Conservation (phyloP, 2,797 vertebrate species). For the Chiloscyllium punctatum region DNA sequence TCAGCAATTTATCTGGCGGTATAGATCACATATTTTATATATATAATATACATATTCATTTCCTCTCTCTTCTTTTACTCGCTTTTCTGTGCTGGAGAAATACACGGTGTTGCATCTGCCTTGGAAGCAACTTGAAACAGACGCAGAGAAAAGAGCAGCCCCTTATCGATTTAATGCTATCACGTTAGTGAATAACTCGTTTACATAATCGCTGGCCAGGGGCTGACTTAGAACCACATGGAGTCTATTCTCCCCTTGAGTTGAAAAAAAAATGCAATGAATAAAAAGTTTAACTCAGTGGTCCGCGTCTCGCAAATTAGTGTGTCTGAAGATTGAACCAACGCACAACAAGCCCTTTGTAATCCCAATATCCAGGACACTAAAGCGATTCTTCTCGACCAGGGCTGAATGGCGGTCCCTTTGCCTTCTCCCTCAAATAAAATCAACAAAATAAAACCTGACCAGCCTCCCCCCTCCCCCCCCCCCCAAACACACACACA, state of each 20-base stretch:
- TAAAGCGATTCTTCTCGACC: constrained; percentile 42
- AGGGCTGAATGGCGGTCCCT: constrained; percentile 44
- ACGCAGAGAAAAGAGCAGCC: constrained; percentile 56
- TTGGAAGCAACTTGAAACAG: constrained; percentile 65
- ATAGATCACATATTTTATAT: neutral
- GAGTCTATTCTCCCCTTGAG: constrained; percentile 63
- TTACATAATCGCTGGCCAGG: constrained; percentile 67
- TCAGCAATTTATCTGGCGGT: constrained; percentile 61
- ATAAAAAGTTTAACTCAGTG: constrained; percentile 53
- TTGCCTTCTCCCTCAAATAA: constrained; percentile 44
- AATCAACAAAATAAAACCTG: constrained; percentile 37
- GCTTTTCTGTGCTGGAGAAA: constrained; percentile 59
- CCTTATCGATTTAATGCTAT: constrained; percentile 59
- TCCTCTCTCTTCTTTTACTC: constrained; percentile 50
- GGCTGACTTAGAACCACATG: constrained; percentile 62
- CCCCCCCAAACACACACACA: too few relatives aligned
- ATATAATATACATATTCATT: constrained; percentile 45
- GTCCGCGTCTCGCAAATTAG: constrained; percentile 53
- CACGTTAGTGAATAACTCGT: constrained; percentile 63
- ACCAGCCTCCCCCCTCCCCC: too few relatives aligned
- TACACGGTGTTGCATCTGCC: constrained; percentile 63
- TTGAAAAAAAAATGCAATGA: constrained; percentile 46
- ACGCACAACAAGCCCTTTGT: constrained; percentile 56
- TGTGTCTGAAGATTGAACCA: constrained; percentile 52
- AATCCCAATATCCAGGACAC: constrained; percentile 39